Percentiles rank a stretch among this genome's conserved stretches.
Conservation (phyloP, 2,888 invertebrate species). For the Drosophila trichaetosa region DNA sequence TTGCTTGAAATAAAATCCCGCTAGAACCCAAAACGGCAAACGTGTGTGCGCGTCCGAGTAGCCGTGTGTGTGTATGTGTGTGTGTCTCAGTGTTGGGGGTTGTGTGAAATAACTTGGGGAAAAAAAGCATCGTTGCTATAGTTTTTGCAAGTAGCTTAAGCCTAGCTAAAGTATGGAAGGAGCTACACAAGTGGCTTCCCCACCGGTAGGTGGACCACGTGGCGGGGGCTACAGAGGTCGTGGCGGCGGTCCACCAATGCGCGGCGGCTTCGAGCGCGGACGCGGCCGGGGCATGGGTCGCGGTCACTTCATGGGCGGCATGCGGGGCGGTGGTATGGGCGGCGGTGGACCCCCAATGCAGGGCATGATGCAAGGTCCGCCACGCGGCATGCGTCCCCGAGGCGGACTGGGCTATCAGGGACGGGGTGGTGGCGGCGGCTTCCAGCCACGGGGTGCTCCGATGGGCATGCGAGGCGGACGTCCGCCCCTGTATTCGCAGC, state of each 20-base stretch:
- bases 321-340: conserved; percentile 81
- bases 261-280: conserved; percentile 84
- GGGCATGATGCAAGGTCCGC: conserved; percentile 78
- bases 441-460: conserved; percentile 82
- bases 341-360: conserved; percentile 80
- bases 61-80: conserved; percentile 35
- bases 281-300: conserved; percentile 84
- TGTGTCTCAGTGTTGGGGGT: conserved; percentile 42
- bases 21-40: conserved; percentile 34
- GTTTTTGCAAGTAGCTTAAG: conserved; percentile 2
- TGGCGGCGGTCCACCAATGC: conserved; percentile 82
- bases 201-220: conserved; percentile 80
- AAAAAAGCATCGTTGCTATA: conserved; percentile 23
- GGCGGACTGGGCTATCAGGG: conserved; percentile 81
- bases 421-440: conserved; percentile 76
- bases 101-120: conserved; percentile 34
- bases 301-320: conserved; percentile 83
- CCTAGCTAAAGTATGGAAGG: conserved; percentile 72
- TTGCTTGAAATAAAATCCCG: conserved; percentile 16
- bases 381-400: conserved; percentile 82
- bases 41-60: conserved; percentile 59
- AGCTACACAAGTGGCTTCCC: conserved; percentile 70
- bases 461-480: conserved; percentile 84
- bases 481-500: conserved; percentile 83
- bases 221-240: conserved; percentile 83